These are phyloP conservation scores for Indicator indicator DNA, from an alignment of 2,113 vertebrate species.

Conservation along the genomic window DNA sequence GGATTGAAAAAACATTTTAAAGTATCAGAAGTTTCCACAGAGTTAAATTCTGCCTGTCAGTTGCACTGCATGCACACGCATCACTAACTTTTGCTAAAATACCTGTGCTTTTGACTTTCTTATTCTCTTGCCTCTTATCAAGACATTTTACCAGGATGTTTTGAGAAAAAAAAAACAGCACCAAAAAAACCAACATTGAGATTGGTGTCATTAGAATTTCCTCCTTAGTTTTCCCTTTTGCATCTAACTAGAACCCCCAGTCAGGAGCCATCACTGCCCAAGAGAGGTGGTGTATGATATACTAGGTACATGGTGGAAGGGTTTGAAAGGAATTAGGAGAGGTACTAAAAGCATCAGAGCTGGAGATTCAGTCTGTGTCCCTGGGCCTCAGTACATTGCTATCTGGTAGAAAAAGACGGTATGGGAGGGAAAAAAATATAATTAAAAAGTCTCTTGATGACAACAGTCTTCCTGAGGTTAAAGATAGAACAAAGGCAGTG, in stretches of 20 bases:
- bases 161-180: neutral
- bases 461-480: constrained; percentile 18
- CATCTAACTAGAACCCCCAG: neutral
- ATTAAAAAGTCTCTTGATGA: neutral
- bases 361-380: neutral
- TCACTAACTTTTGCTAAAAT: neutral
- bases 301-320: neutral
- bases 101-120: neutral
- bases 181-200: neutral
- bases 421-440: accelerated
- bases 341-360: neutral
- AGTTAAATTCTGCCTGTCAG: neutral
- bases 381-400: neutral
- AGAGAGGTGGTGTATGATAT: neutral
- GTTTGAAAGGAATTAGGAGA: neutral
- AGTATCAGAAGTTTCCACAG: neutral
- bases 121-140: neutral
- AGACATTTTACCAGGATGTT: neutral
- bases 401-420: neutral
- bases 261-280: neutral
- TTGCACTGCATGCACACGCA: accelerated
- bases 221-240: neutral
- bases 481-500: neutral
- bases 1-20: neutral
- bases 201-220: neutral